Base-by-base conservation (phyloP, 2,888 invertebrate species). In the Drosophila mayaguana region DNA sequence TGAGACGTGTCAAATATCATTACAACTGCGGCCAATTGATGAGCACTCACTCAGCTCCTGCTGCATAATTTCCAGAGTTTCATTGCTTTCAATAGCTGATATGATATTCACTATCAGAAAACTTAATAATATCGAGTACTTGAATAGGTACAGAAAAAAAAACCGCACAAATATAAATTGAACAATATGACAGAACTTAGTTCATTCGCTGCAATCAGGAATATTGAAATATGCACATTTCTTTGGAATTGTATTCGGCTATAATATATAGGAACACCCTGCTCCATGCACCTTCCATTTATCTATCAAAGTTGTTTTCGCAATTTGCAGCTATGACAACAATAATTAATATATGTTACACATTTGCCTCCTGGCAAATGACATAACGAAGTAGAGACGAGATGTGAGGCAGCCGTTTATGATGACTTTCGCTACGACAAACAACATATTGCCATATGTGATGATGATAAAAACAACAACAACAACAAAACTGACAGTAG, bases 311-410 rank as follows among this genome's bases (percentile, higher is more conserved):
- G 46, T 75, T 72, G 56, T 67, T 73, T 62, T 71, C 68, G 70
- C 77, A 84, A 80, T 53, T 62, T 60, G 72, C 42, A 54, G 70
- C 67, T 65, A 68, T 65, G 83, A 74, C 77, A 85, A 66, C 65
- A 67, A 56, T 80, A 84, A 84, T 84, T 84, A 84, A 88, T 78
- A 72, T 56, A 76, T 63, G 63, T 28, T 62, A 66, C 63, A 80
- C 65, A 72, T 67, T 75, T 75, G 71, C 62, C 69, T 65, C 12
- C 53, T 46, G 67, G 77, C 61, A 32, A 45, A 51, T 22, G 51
- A n/a, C 57, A 63, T 63, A 61, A 56, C 54, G 54, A 46, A 42
- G 55, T 20, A 50, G 63, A 53, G 63, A 53, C 46, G 40, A 48
- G 50, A 59, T 46, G 43, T 59, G 34, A 11, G 45, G n/a, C 75